phyloP scores from a whole-genome alignment of 2,888 invertebrate species.

The Acronicta leporina region DNA sequence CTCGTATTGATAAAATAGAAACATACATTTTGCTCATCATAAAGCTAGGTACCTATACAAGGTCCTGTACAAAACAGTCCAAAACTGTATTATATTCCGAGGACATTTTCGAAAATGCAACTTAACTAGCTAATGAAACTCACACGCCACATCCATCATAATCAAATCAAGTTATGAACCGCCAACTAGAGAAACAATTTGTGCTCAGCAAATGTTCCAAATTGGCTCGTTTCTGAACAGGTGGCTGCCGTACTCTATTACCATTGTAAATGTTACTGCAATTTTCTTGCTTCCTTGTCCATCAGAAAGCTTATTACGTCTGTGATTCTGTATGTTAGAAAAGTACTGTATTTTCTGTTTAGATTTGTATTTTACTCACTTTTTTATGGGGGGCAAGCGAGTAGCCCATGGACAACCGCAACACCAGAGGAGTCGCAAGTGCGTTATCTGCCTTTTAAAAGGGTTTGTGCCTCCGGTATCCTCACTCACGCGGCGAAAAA shows the following conservation, averaged over 20 bases:
- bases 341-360: constrained; percentile 36
- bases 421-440: too few species aligned
- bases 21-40: too few species aligned
- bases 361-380: not conserved
- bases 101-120: constrained; percentile 16
- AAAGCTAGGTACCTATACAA: too few species aligned
- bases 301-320: constrained; percentile 60
- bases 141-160: constrained; percentile 52
- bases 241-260: constrained; percentile 75
- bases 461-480: too few species aligned
- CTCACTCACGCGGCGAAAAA: too few species aligned
- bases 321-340: constrained; percentile 40
- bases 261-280: constrained; percentile 78
- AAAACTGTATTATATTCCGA: not conserved
- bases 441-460: too few species aligned
- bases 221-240: constrained; percentile 77
- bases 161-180: constrained; percentile 56
- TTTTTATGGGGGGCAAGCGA: too few species aligned
- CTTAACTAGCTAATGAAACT: constrained; percentile 26
- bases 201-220: constrained; percentile 73
- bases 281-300: constrained; percentile 78
- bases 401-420: too few species aligned
- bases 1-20: too few species aligned
- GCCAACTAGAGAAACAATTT: constrained; percentile 78
- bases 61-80: too few species aligned